Base-by-base conservation (phyloP, 2,888 invertebrate genomes). In the Heliconius cydno region DNA sequence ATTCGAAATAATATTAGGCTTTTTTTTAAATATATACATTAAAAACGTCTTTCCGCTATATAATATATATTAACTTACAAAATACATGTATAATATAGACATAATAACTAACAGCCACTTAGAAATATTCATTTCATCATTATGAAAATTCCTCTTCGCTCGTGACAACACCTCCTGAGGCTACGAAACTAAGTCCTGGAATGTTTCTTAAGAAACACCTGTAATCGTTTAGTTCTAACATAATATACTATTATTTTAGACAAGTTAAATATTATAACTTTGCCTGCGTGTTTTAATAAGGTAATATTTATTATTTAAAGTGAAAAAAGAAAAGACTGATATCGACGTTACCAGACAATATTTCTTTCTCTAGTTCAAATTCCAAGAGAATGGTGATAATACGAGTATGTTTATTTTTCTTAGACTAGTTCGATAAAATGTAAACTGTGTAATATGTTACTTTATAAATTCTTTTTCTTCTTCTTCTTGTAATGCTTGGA, bases 81-180 rank as follows among this genome's bases (percentile, higher is more conserved):
- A 10, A n/a, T 60, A 60, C 10, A 60, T 60, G 60, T 60, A 60
- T n/a, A 52, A 52, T 52, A 52, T 22, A 52, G 3, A 60, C 28
- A 65, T 65, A 65, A 15, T 65, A 65, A 30, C 65, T 65, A 70
- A 70, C 19, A 70, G 15, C 19, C 15, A 70, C 41, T 41, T 46
- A 46, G 70, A 70, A 70, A 70, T 70, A 38, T 38, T 68, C 34
- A 68, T 68, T 68, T 68, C 41, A 46, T 70, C n/a, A 70, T 70
- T 41, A 70, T 70, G 41, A 46, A 70, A 70, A 70, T 70, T 15
- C 70, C 46, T 70, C 70, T 46, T 25, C 70, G 70, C 41, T 46
- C 70, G 41, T 46, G 41, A 70, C 70, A 70, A 22, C 70, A 25
- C 7, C 70, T 70, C 70, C 70, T 70, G 41, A 41, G 70, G 70